These are phyloP conservation scores for Tenthredo distinguenda DNA, from an alignment of 2,888 invertebrate genomes.

Conservation along the genomic window DNA sequence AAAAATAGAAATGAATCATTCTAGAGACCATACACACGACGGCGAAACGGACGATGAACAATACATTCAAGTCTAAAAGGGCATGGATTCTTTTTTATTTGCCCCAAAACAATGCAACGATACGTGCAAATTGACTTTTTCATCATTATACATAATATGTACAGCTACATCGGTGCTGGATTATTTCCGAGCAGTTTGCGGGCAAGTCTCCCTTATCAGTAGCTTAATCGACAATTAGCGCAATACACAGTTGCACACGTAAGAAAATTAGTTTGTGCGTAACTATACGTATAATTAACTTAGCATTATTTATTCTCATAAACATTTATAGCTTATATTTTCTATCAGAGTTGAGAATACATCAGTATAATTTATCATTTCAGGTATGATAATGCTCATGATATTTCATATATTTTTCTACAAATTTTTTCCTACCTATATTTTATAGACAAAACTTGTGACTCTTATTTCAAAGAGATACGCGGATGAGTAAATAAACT, in stretches of 20 bases:
- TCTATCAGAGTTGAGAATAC: conserved; percentile 1
- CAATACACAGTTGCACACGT: not conserved
- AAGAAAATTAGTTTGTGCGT: not conserved
- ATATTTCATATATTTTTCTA: conserved; percentile 37
- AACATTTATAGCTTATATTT: not conserved
- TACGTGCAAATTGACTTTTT: conserved; percentile 3
- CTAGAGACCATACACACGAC: conserved; percentile 60
- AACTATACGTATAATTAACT: conserved; percentile 4
- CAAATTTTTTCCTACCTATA: conserved; percentile 19
- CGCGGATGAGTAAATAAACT: not conserved
- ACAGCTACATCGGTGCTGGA: not conserved
- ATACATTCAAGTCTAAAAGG: conserved; percentile 72
- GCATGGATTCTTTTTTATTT: not conserved
- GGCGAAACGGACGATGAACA: conserved; percentile 74
- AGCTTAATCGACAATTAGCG: not conserved
- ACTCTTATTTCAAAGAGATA: not conserved
- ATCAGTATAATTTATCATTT: not conserved
- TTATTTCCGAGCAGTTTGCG: not conserved
- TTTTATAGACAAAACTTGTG: not conserved
- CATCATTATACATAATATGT: not conserved
- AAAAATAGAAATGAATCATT: conserved; percentile 62
- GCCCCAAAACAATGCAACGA: not conserved
- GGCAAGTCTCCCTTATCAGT: conserved; percentile 22
- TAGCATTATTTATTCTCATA: conserved; percentile 23
- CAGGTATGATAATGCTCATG: conserved; percentile 3